Evolutionary conservation across 1,140 invertebrate species (phyloP).

Genomic region (Drosophila sturtevanti): DNA sequence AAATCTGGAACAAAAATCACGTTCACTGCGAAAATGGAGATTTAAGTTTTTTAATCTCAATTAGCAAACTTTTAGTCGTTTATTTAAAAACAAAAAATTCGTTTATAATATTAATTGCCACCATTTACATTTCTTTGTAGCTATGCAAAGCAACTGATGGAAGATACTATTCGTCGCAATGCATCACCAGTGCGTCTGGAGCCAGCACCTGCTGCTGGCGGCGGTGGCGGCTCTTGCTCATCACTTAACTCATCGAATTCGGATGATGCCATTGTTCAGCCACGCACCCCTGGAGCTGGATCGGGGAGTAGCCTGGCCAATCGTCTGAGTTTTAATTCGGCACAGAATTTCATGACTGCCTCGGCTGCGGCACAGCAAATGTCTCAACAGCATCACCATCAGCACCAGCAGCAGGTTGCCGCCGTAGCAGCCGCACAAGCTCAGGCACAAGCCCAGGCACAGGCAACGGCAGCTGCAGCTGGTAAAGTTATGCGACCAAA

Average conservation of each 20-base stretch:
- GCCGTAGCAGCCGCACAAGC: slow-evolving; percentile 67
- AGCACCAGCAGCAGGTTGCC: slow-evolving; percentile 64
- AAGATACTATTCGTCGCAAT: slow-evolving; percentile 95
- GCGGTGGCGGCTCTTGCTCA: slow-evolving; percentile 85
- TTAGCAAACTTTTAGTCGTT: too few relatives aligned
- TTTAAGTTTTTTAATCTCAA: too few relatives aligned
- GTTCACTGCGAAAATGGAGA: background rate
- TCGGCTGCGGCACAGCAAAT: slow-evolving; percentile 80
- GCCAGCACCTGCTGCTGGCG: slow-evolving; percentile 77
- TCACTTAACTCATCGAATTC: slow-evolving; percentile 90
- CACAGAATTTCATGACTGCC: slow-evolving; percentile 80
- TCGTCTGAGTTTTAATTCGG: slow-evolving; percentile 82
- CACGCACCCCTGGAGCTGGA: slow-evolving; percentile 49
- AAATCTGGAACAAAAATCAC: background rate
- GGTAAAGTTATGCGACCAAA: slow-evolving; percentile 83
- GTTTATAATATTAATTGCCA: too few relatives aligned
- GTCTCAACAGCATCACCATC: slow-evolving; percentile 61
- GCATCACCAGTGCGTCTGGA: slow-evolving; percentile 92
- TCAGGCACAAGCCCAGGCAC: slow-evolving; percentile 24
- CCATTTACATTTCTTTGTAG: slow-evolving; percentile 83
- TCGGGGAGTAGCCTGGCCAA: slow-evolving; percentile 63
- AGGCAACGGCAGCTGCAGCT: slow-evolving; percentile 72
- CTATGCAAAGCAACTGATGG: slow-evolving; percentile 94
- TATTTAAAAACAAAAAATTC: too few relatives aligned
- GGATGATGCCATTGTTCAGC: slow-evolving; percentile 85